Evolutionary conservation across 2,113 vertebrate species (phyloP), one percentile per base, ranked within the genome.

Genomic region (Varanus komodoensis): DNA sequence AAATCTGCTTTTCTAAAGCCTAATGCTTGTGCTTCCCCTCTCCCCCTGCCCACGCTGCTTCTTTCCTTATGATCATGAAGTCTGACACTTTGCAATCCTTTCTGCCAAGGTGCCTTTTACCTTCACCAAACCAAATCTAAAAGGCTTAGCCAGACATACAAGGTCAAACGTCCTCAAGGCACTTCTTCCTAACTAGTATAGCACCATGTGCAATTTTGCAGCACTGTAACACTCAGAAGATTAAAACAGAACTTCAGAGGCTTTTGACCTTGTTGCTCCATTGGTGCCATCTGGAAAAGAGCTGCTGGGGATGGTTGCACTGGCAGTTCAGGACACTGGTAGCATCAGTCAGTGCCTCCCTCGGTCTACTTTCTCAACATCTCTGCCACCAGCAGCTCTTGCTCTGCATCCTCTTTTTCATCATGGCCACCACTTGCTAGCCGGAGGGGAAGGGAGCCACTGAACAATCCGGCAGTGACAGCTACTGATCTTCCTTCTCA

Each of bases 1-100:
- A 84, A 68, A 68, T 84, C 34, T 84, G 64, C 34, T 68, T 44
- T 84, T 84, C 82, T 69, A 82, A 82, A n/a, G 17, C 34, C 54
- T 82, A 61, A 67, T 83, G 21, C 61, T 61, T 25, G 8, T 44
- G 44, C 38, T 67, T 82, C n/a, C 27, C 32, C 27, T 14, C 2
- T 44, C 29, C 32, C 3, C 54, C n/a, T 17, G 0, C 19, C 6
- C 54, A 54, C 3, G 38, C 38, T 44, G 38, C 83, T 85, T 7
- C 29, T 48, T 29, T n/a, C 17, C 29, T 73, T 11, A 52, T 6
- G 67, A 52, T 52, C 27, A 52, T 48, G 9, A 1, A 32, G 21
- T 69, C 44, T 85, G 84, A 29, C 68, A 73, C 52, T n/a, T 32
- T 73, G 84, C 68, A 73, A 29, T 85, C 32, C 29, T 29, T 85